A percentile compares a stretch with the other conserved stretches of the same genome.
Evolutionary conservation across 1,140 invertebrate species (phyloP).

Genomic region (Ridgeia piscesae): DNA sequence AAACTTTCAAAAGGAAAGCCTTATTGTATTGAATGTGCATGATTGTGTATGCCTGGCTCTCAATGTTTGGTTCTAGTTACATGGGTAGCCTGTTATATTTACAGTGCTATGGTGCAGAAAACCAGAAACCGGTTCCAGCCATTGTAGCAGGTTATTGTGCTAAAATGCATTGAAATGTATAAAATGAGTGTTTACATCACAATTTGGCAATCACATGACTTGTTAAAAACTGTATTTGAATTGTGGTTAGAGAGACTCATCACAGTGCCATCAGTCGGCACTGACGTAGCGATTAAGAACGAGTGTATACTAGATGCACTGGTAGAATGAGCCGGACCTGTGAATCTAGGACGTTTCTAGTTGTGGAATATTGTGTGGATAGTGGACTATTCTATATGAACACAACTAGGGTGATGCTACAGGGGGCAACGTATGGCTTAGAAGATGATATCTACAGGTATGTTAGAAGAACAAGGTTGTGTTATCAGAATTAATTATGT

Average conservation of each 20-base stretch:
- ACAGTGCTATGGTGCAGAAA: background rate
- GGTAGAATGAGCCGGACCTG: background rate
- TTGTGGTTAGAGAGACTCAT: background rate
- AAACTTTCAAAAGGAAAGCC: background rate
- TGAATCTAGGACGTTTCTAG: background rate
- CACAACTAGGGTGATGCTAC: background rate
- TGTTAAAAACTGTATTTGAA: background rate
- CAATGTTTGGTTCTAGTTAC: background rate
- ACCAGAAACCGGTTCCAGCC: background rate
- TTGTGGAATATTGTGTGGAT: background rate
- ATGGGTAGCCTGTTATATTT: background rate
- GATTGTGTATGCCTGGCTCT: background rate
- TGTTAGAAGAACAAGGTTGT: background rate
- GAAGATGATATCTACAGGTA: background rate
- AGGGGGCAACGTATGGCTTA: background rate
- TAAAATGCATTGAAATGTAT: background rate
- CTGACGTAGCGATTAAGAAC: background rate
- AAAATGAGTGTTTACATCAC: background rate
- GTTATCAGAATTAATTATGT: background rate
- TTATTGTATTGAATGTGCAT: background rate
- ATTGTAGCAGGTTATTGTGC: background rate
- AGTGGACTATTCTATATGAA: background rate
- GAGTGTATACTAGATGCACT: background rate
- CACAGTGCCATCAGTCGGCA: background rate
- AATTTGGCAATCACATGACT: background rate